Evolutionary conservation across 64 coral and sea anemone genomes (phyloP), one percentile per base, ranked within the genome.

Genomic region (Pocillopora verrucosa): DNA sequence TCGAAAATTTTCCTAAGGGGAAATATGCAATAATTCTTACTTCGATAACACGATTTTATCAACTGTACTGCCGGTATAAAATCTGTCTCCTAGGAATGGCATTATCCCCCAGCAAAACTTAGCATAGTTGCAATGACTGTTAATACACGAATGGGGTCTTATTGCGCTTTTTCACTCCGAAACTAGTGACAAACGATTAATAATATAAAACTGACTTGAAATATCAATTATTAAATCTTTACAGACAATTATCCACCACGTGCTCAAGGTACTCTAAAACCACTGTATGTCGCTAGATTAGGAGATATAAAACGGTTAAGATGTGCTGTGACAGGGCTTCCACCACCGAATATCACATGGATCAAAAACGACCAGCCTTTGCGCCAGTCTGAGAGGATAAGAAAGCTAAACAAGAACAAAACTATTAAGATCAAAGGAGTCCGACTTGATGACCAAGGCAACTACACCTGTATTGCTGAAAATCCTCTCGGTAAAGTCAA

Each of bases 381-480:
- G 11, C 24, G 63, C 58, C 26, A 24, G 24, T 77, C 75, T 20
- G 16, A 57, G 16, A 61, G 90, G 57, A 14, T 68, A 63, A 79
- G 37, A 26, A 73, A 78, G 20, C 19, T 11, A 0, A 92, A 58
- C 58, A 87, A 73, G 22, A 79, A 80, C 77, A 25, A 75, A 19
- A 65, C 24, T 59, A n/a, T 92, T 67, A 86, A 87, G 73, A 92
- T 92, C 59, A 86, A 80, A 67, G 60, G 13, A 11, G 34, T 45
- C 15, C 25, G 41, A 16, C 60, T 57, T 20, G 61, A 38, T 0
- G 90, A 92, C 73, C 64, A 36, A 58, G 90, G 90, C 51, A 60
- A 73, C 51, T 92, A 92, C 76, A 86, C 77, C 57, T 92, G 90
- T 41, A 80, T 79, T 61, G 82, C n/a, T n/a, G n/a, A n/a, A n/a